Evolutionary conservation across 2,113 vertebrate species (phyloP).

Genomic region (Zosterops hypoxanthus): DNA sequence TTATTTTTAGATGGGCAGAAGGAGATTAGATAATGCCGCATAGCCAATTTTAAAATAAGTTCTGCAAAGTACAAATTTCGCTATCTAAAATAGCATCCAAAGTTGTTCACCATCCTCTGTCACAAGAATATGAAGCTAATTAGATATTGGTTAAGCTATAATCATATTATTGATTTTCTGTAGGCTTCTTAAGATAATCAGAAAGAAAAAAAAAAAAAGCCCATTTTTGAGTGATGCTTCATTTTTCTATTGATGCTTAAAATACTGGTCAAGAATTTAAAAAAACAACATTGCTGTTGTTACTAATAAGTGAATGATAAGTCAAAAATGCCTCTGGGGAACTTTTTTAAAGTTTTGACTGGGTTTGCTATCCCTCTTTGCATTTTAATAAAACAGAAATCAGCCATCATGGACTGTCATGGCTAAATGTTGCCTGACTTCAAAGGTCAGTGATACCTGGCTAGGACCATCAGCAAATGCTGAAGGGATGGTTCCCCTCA

Average conservation of each 20-base stretch:
- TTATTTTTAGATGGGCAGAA: constrained; percentile 60
- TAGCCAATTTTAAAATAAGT: constrained; percentile 45
- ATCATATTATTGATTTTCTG: neutral
- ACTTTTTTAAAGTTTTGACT: neutral
- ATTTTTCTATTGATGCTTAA: neutral
- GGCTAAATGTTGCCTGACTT: neutral
- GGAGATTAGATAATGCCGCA: constrained; percentile 58
- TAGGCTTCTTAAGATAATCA: neutral
- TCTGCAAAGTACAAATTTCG: constrained; percentile 18
- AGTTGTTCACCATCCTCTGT: neutral
- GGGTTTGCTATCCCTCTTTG: neutral
- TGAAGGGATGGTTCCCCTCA: neutral
- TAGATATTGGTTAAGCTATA: neutral
- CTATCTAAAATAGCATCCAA: constrained; percentile 9
- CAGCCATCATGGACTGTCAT: neutral
- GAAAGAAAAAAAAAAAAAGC: neutral
- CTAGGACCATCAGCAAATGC: neutral
- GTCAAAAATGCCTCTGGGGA: neutral
- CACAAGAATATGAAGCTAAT: neutral
- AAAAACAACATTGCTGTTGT: neutral
- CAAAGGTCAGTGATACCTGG: neutral
- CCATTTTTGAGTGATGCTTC: neutral
- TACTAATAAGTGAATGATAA: neutral
- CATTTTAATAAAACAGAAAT: neutral
- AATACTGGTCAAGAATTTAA: neutral